These are phyloP conservation scores for Pterostichus madidus DNA, from an alignment of 2,888 invertebrate species.

Conservation along the genomic window DNA sequence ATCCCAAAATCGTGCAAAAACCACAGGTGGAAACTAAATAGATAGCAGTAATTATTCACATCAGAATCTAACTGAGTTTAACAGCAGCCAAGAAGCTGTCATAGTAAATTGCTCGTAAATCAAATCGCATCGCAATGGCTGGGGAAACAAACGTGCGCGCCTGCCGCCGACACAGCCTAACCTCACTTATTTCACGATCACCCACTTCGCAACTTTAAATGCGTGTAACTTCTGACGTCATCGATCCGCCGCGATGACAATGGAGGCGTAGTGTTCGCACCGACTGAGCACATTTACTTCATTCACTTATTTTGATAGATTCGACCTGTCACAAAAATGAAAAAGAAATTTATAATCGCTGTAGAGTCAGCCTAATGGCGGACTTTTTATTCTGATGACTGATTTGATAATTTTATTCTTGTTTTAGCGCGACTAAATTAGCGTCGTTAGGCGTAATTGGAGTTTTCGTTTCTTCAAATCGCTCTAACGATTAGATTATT, in stretches of 20 bases:
- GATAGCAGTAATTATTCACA: conserved; percentile 64
- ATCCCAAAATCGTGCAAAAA: conserved; percentile 56
- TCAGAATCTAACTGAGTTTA: conserved; percentile 57
- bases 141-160: conserved; percentile 25
- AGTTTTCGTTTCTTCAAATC: conserved; percentile 22
- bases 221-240: conserved; percentile 49
- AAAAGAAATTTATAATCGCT: conserved; percentile 54
- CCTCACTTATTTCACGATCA: conserved; percentile 49
- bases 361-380: conserved; percentile 38
- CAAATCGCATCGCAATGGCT: conserved; percentile 44
- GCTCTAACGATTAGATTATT: conserved; percentile 33
- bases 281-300: conserved; percentile 34
- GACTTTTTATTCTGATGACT: conserved; percentile 40
- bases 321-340: conserved; percentile 50
- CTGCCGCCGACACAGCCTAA: conserved; percentile 36
- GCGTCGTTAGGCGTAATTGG: conserved; percentile 43
- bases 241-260: conserved; percentile 41
- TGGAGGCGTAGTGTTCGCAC: background rate
- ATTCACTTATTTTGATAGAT: conserved; percentile 50
- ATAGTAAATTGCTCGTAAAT: conserved; percentile 65
- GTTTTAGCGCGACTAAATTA: conserved; percentile 29
- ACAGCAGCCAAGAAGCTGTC: conserved; percentile 59
- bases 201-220: conserved; percentile 52
- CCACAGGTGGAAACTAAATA: conserved; percentile 64
- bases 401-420: conserved; percentile 41